Base-by-base conservation (phyloP, 1,140 invertebrate genomes). In the Belonocnema kinseyi region DNA sequence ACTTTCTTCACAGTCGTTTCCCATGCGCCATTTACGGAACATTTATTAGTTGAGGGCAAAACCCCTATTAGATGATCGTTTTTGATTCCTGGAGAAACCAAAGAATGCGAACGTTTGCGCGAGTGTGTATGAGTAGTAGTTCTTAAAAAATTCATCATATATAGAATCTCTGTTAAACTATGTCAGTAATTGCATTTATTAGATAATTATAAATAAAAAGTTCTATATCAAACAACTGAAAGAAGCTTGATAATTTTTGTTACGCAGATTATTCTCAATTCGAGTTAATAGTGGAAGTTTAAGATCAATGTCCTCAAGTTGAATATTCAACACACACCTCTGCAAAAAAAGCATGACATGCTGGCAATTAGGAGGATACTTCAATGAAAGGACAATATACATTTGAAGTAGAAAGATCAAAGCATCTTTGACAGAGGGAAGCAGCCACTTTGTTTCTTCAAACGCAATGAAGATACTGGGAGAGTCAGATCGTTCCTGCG, bases 281-380 rank as follows among this genome's bases (percentile, higher is more conserved):
- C 61, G 61, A 70, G 61, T 70, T 70, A 70, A 8, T 70, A 70
- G 61, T 5, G 61, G 61, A 70, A 70, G 61, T 70, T 70, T 70
- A 26, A 70, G 16, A 70, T 70, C 61, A 17, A 16, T 70, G 61
- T 70, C 61, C 61, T 3, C 61, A 70, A 70, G 61, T 70, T 70
- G 16, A 19, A 70, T 70, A 70, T 70, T 26, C 12, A 70, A 70
- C 61, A 70, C 16, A 26, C 61, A 70, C 21, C 61, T 70, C 21
- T 70, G 61, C 61, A 70, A 70, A 26, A 70, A 70, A 70, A 70
- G 61, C 61, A 70, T 70, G 61, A 70, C 61, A 70, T 70, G 61
- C 10, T 70, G 61, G 21, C 61, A 70, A 70, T 70, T 17, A 70
- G 21, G 21, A 70, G 61, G 61, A 70, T 70, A 70, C 61, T 70